Evolutionary conservation across 2,888 invertebrate genomes (phyloP).

Genomic region (Lissonota sp.): DNA sequence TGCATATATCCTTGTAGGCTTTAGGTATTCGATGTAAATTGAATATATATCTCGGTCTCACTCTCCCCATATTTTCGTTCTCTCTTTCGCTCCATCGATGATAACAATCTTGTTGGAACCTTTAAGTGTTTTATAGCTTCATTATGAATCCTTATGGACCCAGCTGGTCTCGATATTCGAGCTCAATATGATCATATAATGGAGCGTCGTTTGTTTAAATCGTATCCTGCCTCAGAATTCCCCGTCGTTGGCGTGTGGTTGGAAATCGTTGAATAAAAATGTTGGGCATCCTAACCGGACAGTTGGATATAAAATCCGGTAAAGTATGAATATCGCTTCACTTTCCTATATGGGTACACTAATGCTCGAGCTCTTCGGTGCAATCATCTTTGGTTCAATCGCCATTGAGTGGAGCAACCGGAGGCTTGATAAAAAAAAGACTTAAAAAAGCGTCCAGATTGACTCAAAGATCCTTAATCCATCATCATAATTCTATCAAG

Average conservation of each 20-base stretch:
- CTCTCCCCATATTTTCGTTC: slow-evolving; percentile 1
- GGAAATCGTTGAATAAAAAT: slow-evolving; percentile 36
- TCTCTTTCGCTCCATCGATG: background rate
- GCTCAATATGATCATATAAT: slow-evolving; percentile 9
- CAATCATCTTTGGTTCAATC: slow-evolving; percentile 8
- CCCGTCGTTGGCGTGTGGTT: slow-evolving; percentile 1
- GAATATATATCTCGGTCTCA: background rate
- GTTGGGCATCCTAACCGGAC: slow-evolving; percentile 28
- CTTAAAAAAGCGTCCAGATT: background rate
- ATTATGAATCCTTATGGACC: slow-evolving; percentile 38
- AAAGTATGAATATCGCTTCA: slow-evolving; percentile 27
- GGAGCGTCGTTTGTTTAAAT: slow-evolving; percentile 18
- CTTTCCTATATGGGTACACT: slow-evolving; percentile 7
- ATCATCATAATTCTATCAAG: no score
- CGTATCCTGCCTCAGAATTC: background rate
- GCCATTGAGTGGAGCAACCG: background rate
- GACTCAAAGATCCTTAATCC: no score
- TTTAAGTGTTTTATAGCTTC: slow-evolving; percentile 55
- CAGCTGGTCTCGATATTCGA: background rate
- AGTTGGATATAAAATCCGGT: slow-evolving; percentile 27
- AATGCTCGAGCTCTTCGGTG: slow-evolving; percentile 48
- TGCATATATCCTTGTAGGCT: background rate
- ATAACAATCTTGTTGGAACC: slow-evolving; percentile 23
- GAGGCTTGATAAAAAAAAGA: background rate
- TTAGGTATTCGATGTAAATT: slow-evolving; percentile 8